A percentile compares a stretch with the other conserved stretches of the same genome.
Conservation (phyloP, 2,888 invertebrate species). For the Cactoblastis cactorum region DNA sequence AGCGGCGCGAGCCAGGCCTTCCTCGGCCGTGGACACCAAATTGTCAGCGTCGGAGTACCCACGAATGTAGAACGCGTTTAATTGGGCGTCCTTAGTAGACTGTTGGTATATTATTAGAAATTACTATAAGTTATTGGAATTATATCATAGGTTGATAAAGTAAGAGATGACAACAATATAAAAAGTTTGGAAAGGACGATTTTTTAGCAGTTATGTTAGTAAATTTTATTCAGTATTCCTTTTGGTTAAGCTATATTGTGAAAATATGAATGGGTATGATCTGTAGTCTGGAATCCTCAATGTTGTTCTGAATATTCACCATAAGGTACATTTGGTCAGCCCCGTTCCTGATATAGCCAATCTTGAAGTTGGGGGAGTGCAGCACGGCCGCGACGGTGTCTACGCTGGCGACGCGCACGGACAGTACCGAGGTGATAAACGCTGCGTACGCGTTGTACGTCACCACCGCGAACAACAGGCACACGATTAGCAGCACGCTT, state of each 20-base stretch:
- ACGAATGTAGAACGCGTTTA: slow-evolving; percentile 76
- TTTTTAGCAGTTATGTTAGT: too few species aligned
- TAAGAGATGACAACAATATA: too few species aligned
- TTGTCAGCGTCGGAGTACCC: slow-evolving; percentile 73
- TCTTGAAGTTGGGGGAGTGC: slow-evolving; percentile 75
- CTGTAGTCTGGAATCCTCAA: too few species aligned
- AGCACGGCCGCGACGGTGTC: slow-evolving; percentile 80
- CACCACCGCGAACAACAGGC: slow-evolving; percentile 80
- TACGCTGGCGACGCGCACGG: slow-evolving; percentile 79
- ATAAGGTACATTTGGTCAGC: slow-evolving; percentile 82
- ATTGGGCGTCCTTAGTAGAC: slow-evolving; percentile 75
- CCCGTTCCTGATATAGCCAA: slow-evolving; percentile 80
- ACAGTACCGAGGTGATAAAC: slow-evolving; percentile 82
- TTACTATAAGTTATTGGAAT: too few species aligned
- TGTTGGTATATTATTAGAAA: too few species aligned
- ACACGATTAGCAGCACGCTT: slow-evolving; percentile 77
- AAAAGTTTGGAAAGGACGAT: too few species aligned
- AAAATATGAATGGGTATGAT: too few species aligned
- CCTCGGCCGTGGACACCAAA: slow-evolving; percentile 68
- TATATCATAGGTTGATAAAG: too few species aligned
- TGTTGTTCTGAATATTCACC: slow-evolving; percentile 44
- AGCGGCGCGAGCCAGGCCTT: slow-evolving; percentile 76
- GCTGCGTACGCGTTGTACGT: slow-evolving; percentile 84
- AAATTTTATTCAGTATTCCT: too few species aligned
- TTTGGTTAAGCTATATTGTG: too few species aligned